Percentiles rank a stretch among this genome's conserved stretches.
Conservation (phyloP, 1,140 invertebrate genomes). For the Drosophila seguyi region DNA sequence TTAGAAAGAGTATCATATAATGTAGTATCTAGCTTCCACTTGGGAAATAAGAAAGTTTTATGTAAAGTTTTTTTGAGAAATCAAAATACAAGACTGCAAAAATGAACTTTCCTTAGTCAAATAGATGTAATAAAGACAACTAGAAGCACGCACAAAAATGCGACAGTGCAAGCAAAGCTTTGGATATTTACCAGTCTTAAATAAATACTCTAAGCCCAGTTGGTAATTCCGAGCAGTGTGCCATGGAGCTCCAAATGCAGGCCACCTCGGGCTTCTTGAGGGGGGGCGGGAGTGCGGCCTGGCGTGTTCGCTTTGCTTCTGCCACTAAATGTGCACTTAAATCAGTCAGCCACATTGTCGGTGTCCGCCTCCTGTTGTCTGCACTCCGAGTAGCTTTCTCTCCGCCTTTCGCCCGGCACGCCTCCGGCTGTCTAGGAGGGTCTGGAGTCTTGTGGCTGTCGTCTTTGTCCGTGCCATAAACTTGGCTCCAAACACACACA, state of each 20-base stretch:
- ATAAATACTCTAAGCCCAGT: constrained; percentile 12
- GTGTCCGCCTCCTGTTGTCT: constrained; percentile 52
- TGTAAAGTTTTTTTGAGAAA: background rate
- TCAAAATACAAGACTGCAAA: too few species aligned
- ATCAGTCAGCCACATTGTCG: constrained; percentile 54
- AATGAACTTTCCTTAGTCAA: too few species aligned
- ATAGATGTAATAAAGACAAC: background rate
- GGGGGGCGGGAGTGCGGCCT: constrained; percentile 13
- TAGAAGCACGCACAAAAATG: background rate
- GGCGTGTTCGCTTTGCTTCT: constrained; percentile 28
- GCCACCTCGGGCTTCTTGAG: constrained; percentile 19
- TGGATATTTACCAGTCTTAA: background rate
- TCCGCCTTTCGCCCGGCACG: constrained; percentile 28
- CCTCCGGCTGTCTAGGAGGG: constrained; percentile 21
- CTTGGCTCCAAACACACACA: constrained; percentile 39
- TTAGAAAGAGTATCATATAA: too few species aligned
- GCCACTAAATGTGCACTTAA: constrained; percentile 54
- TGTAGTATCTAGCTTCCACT: background rate
- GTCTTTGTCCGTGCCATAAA: constrained; percentile 49
- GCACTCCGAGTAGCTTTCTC: constrained; percentile 38
- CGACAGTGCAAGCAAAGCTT: background rate
- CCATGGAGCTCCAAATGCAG: constrained; percentile 17
- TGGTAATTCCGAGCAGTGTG: constrained; percentile 25
- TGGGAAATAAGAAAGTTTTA: background rate
- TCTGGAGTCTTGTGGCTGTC: constrained; percentile 35